Conservation (phyloP, 2,113 vertebrate genomes). For the Alces alces region DNA sequence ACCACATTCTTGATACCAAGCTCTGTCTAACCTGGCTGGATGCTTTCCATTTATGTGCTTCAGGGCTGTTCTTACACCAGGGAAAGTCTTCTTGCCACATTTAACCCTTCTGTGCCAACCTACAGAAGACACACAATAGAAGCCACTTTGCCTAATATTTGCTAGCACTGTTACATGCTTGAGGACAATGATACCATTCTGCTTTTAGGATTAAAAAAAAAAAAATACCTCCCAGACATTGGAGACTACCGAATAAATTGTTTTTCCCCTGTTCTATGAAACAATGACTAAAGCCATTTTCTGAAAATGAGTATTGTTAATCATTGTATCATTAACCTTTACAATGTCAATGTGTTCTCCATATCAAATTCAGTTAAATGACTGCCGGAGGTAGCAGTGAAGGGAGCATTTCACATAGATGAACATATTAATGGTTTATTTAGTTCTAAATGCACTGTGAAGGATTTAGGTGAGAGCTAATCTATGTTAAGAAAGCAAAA, state of each 20-base stretch:
- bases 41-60: background rate
- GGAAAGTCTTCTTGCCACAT: background rate
- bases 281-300: constrained; percentile 74
- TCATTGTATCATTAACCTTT: constrained; percentile 85
- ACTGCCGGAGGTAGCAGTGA: constrained; percentile 79
- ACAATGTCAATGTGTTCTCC: constrained; percentile 83
- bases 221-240: constrained; percentile 7
- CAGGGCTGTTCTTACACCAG: background rate
- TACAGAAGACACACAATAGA: background rate
- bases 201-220: constrained; percentile 52
- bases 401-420: constrained; percentile 79
- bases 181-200: constrained; percentile 45
- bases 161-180: background rate
- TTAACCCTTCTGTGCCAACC: background rate
- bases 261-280: constrained; percentile 68
- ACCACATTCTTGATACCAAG: background rate
- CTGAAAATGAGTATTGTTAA: constrained; percentile 82
- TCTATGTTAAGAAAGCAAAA: constrained; percentile 58
- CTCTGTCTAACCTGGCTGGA: background rate
- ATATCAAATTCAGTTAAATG: constrained; percentile 78
- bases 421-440: constrained; percentile 84
- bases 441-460: constrained; percentile 83
- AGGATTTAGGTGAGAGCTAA: constrained; percentile 77
- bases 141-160: constrained; percentile 18
- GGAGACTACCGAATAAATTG: constrained; percentile 52